Base-by-base conservation (phyloP, 92 coral and sea anemone species). In the Palythoa grandis region DNA sequence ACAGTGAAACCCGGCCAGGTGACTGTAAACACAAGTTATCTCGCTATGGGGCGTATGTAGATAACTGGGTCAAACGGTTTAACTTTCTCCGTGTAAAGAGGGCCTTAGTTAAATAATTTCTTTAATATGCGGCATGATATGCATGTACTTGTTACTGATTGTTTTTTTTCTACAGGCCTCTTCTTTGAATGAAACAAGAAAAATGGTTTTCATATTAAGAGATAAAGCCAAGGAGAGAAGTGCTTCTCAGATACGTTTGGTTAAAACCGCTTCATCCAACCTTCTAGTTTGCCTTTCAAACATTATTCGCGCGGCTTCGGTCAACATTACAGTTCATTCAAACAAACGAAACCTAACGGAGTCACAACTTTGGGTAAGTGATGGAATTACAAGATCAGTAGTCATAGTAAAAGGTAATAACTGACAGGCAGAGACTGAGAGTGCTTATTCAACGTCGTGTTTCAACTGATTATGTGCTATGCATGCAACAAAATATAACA, bases 261-360 rank as follows among this genome's bases (percentile, higher is more conserved):
- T 76, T 13, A 76, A 15, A 56, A 52, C 66, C 8, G 80, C 63
- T 12, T 47, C 80, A 22, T 76, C 80, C 7, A 76, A 76, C 66
- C 61, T 76, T 52, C 37, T 76, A 15, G 52, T 76, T 17, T 50
- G 80, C 39, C 80, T 76, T 50, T 76, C 80, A 5, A 76, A 76
- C 20, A 12, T 76, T 2, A 52, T 76, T 76, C 43, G 80, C 47
- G 80, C 80, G 9, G 43, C 80, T 12, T 50, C 80, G 14, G 5
- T 20, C 13, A 76, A 22, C 22, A 23, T 52, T 1, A 52, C 80
- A 23, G 65, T 76, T 23, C 12, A 52, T 23, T 12, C 61, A 3
- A 13, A 19, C 14, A 35, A 17, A 17, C 19, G 20, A 7, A 76
- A 52, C 10, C 80, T 23, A 52, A 52, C 66, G 6, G 65, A 52